These are phyloP conservation scores for Nemotelus nigrinus DNA, from an alignment of 2,888 invertebrate species.

Conservation along the genomic window DNA sequence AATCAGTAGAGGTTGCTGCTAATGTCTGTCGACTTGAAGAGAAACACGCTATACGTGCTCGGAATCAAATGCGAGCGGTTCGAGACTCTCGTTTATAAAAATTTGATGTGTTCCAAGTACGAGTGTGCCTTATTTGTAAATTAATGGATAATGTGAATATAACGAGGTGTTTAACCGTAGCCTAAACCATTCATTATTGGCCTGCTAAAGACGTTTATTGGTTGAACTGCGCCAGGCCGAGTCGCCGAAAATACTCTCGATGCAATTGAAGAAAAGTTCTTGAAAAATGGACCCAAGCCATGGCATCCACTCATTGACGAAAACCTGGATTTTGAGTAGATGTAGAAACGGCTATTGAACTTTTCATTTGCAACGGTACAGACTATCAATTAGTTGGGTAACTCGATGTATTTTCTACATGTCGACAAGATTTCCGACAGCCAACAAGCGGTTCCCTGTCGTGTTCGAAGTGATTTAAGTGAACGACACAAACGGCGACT, in stretches of 20 bases:
- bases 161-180: constrained; percentile 31
- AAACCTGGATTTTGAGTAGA: background rate
- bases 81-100: background rate
- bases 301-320: constrained; percentile 17
- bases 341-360: constrained; percentile 16
- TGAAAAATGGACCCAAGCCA: constrained; percentile 5
- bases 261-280: too few species aligned
- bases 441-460: constrained; percentile 23
- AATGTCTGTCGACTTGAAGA: constrained; percentile 12
- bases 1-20: constrained; percentile 23
- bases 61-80: constrained; percentile 4
- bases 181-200: constrained; percentile 11
- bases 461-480: constrained; percentile 18
- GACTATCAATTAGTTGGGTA: constrained; percentile 33
- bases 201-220: background rate
- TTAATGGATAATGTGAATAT: constrained; percentile 38
- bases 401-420: constrained; percentile 10
- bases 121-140: constrained; percentile 24
- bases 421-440: constrained; percentile 6
- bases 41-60: constrained; percentile 22
- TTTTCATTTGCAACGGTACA: constrained; percentile 27
- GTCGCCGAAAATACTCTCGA: too few species aligned
- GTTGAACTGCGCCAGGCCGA: background rate
- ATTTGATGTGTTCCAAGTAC: background rate
- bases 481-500: background rate